Percentiles rank a stretch among this genome's conserved stretches.
Conservation (phyloP, 2,888 invertebrate species). For the Eristalis tenax region DNA sequence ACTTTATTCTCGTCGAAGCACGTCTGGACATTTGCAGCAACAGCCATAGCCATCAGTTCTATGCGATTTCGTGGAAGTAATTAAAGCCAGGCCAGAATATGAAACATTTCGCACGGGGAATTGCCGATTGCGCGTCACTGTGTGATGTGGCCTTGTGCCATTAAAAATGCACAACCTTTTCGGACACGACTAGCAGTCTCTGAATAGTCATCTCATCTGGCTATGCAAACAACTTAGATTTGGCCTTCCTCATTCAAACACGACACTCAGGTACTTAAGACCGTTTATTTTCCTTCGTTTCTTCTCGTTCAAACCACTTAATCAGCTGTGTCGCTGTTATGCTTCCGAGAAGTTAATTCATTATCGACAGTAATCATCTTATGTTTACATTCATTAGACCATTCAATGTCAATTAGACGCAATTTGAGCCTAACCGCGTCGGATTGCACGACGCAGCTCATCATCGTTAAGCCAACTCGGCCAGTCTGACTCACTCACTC, state of each 20-base stretch:
- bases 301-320: neutral
- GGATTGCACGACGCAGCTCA: neutral
- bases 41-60: neutral
- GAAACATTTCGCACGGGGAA: neutral
- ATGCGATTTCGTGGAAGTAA: neutral
- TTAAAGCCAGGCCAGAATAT: neutral
- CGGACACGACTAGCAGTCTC: neutral
- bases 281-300: neutral
- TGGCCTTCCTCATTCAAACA: neutral
- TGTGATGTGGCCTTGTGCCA: neutral
- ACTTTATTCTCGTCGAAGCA: neutral
- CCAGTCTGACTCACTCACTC: neutral
- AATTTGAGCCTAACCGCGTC: neutral
- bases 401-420: conserved; percentile 41
- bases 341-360: conserved; percentile 23
- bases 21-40: neutral
- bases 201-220: neutral
- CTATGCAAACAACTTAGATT: neutral
- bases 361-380: conserved; percentile 13
- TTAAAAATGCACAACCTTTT: neutral
- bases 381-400: conserved; percentile 24
- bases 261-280: neutral
- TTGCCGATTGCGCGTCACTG: neutral
- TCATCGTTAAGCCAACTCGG: neutral
- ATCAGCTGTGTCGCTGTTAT: neutral